These are phyloP conservation scores for Ecliptopera silaceata DNA, from an alignment of 2,888 invertebrate species.

Conservation along the genomic window DNA sequence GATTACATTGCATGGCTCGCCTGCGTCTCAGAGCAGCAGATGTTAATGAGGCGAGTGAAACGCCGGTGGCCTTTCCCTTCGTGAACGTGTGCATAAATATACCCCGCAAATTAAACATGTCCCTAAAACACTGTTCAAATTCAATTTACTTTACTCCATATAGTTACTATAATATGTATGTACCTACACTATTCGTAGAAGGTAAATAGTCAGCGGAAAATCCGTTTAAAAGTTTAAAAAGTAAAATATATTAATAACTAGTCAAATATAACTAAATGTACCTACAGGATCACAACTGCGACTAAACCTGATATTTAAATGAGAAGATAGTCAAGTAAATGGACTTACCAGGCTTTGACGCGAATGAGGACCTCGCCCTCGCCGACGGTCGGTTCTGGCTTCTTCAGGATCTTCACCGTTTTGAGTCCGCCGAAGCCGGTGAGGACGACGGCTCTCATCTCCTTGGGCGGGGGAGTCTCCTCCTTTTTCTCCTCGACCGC, in stretches of 20 bases:
- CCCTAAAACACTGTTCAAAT: slow-evolving; percentile 6
- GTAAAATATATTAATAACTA: background rate
- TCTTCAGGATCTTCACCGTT: slow-evolving; percentile 91
- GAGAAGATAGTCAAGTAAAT: slow-evolving; percentile 31
- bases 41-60: slow-evolving; percentile 65
- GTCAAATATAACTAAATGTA: too few relatives aligned
- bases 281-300: background rate
- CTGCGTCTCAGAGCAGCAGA: slow-evolving; percentile 61
- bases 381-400: slow-evolving; percentile 87
- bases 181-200: too few relatives aligned
- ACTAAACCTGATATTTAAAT: slow-evolving; percentile 3
- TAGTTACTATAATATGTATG: too few relatives aligned
- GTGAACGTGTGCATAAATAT: slow-evolving; percentile 12
- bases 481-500: slow-evolving; percentile 82
- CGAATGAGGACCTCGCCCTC: slow-evolving; percentile 92
- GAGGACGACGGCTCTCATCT: slow-evolving; percentile 93
- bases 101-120: slow-evolving; percentile 4
- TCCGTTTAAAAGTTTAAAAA: background rate
- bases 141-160: too few relatives aligned
- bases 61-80: slow-evolving; percentile 31
- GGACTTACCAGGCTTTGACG: slow-evolving; percentile 93
- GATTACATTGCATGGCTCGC: slow-evolving; percentile 31
- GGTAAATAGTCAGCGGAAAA: too few relatives aligned
- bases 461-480: slow-evolving; percentile 85
- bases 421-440: slow-evolving; percentile 94